Base-by-base conservation (phyloP, 2,797 vertebrate genomes). In the Pelobates cultripes region DNA sequence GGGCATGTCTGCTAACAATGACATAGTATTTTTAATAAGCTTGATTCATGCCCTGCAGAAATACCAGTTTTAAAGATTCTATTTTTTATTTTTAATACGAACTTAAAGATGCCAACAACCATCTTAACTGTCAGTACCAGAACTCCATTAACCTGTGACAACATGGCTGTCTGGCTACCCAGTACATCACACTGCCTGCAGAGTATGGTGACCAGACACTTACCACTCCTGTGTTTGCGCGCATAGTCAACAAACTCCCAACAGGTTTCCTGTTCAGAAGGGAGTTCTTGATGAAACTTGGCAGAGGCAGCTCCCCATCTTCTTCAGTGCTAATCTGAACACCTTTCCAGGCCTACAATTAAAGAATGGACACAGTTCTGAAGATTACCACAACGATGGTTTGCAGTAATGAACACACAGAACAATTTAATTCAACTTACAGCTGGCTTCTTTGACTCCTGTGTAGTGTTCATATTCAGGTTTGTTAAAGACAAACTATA, bases 221-320 rank as follows among this genome's bases (percentile, higher is more conserved):
- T 89, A 99, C 97, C 12, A 85, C 79, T 86, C 96, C 96, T 73
- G 80, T 84, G 79, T 84, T 95, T 84, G 44, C 90, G 77, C 81
- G 91, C 7, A 92, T 87, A 70, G 93, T 90, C 85, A 94, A 79
- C 89, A 93, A 93, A 89, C 92, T 91, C 13, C 92, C 92, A 0
- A 84, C 90, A 57, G 94, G 95, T 86, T 95, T 99, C 86, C 93
- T 94, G 87, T 95, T 95, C 75, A 96, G 90, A 70, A 97, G 45
- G 1, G 97, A 96, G 87, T 96, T 97, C 87, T 91, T 94, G 82
- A 97, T 91, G 86, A 96, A 95, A 15, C 92, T 78, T 85, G 96
- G 95, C 86, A 95, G 85, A 28, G 93, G 74, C 73, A 85, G 80
- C 70, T 88, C 85, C 42, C 90, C 82, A 76, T 86, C 75, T 43